phyloP scores from a whole-genome alignment of 2,797 vertebrate species.

The Myoxocephalus aenaeus region DNA sequence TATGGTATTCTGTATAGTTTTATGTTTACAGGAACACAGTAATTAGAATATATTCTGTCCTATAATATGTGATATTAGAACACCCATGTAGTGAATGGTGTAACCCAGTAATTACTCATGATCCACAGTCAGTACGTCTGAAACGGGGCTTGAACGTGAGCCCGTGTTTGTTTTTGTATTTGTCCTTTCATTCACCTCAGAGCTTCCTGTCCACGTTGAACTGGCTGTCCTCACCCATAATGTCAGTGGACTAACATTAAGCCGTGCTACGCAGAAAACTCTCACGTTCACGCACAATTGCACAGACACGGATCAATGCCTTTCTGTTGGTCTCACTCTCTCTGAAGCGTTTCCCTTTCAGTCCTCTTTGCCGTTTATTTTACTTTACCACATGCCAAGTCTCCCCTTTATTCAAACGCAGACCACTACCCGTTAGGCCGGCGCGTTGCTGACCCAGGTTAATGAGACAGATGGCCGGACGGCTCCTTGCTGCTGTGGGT shows the following conservation, averaged over 20 bases:
- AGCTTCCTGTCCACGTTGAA: neutral
- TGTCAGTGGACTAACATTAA: conserved; percentile 38
- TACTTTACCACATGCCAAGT: neutral
- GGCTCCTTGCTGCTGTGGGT: conserved; percentile 37
- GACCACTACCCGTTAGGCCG: conserved; percentile 1
- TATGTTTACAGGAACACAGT: neutral
- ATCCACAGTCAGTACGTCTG: neutral
- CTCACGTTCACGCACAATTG: conserved; percentile 51
- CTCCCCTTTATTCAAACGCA: conserved; percentile 13
- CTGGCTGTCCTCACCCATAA: conserved; percentile 1
- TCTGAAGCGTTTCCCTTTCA: conserved; percentile 6
- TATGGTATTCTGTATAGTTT: neutral
- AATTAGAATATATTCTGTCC: neutral
- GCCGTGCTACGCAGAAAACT: conserved; percentile 25
- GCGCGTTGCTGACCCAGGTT: conserved; percentile 45
- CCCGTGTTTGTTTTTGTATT: neutral
- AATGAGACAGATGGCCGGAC: conserved; percentile 71
- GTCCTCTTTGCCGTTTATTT: neutral
- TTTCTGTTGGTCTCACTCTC: neutral
- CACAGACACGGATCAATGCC: conserved; percentile 40
- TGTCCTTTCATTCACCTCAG: conserved; percentile 3
- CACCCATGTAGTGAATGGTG: neutral
- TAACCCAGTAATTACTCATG: neutral
- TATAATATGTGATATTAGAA: neutral
- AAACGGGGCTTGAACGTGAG: neutral